phyloP scores from a whole-genome alignment of 2,113 vertebrate genomes.

The Puma concolor region DNA sequence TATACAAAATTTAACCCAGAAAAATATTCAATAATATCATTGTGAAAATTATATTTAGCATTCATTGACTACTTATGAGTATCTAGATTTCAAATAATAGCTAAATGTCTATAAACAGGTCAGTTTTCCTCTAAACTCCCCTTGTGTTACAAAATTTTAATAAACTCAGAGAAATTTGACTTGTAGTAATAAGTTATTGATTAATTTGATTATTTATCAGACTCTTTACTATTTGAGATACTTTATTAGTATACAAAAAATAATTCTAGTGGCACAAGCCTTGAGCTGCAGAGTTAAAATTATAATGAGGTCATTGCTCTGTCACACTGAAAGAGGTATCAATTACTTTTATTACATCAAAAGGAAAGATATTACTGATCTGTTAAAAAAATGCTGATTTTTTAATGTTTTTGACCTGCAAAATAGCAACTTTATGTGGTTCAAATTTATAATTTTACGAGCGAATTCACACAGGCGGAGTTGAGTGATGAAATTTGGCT shows the following conservation, averaged over 20 bases:
- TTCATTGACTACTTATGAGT: background rate
- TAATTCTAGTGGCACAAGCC: background rate
- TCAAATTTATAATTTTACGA: background rate
- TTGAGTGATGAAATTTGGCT: background rate
- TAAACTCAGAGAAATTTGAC: background rate
- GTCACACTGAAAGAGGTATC: background rate
- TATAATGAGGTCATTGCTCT: background rate
- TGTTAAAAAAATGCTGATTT: background rate
- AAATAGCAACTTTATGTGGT: constrained; percentile 9
- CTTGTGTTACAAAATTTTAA: background rate
- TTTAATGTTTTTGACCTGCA: background rate
- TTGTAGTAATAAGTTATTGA: background rate
- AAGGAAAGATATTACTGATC: background rate
- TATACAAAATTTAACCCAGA: background rate
- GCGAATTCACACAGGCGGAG: background rate
- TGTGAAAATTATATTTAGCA: background rate
- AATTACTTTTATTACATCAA: background rate
- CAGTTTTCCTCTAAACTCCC: background rate
- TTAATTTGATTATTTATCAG: background rate
- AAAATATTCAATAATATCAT: background rate
- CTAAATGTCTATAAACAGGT: background rate
- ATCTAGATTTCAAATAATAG: background rate
- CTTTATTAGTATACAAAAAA: background rate
- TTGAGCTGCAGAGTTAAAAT: background rate
- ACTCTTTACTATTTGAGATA: background rate